Percentiles rank a stretch among this genome's conserved stretches.
Evolutionary conservation across 2,113 vertebrate species (phyloP).

Genomic region (Daphoenositta chrysoptera): DNA sequence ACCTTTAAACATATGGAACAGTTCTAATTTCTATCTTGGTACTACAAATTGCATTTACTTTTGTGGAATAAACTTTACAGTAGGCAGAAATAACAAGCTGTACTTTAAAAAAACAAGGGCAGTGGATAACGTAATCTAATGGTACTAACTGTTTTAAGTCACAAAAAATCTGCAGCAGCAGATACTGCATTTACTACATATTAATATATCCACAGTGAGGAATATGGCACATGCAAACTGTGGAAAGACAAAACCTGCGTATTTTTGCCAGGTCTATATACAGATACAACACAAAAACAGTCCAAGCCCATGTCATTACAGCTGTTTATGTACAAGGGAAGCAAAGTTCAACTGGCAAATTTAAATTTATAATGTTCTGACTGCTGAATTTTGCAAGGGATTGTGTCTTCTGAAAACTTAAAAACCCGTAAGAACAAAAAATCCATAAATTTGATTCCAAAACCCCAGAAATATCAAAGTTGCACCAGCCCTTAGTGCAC

Average conservation of each 20-base stretch:
- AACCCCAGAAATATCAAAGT: background rate
- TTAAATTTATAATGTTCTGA: background rate
- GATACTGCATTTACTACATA: background rate
- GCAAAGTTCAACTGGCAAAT: background rate
- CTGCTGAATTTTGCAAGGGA: background rate
- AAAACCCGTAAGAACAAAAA: background rate
- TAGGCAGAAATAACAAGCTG: background rate
- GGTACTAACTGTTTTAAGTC: background rate
- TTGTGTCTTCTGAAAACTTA: background rate
- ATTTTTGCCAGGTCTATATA: background rate
- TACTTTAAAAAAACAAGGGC: background rate
- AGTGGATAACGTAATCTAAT: background rate
- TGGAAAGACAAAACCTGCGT: background rate
- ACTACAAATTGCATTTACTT: background rate
- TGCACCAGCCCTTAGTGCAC: background rate
- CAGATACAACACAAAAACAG: background rate
- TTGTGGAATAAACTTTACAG: background rate
- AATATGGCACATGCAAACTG: background rate
- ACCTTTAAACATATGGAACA: background rate
- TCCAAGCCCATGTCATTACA: background rate
- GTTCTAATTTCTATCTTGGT: background rate
- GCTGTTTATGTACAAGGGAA: accelerated
- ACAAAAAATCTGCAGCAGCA: background rate
- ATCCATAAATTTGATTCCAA: background rate
- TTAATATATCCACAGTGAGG: background rate